Base-by-base conservation (phyloP, 2,113 vertebrate genomes). In the Microcebus tavaratra region DNA sequence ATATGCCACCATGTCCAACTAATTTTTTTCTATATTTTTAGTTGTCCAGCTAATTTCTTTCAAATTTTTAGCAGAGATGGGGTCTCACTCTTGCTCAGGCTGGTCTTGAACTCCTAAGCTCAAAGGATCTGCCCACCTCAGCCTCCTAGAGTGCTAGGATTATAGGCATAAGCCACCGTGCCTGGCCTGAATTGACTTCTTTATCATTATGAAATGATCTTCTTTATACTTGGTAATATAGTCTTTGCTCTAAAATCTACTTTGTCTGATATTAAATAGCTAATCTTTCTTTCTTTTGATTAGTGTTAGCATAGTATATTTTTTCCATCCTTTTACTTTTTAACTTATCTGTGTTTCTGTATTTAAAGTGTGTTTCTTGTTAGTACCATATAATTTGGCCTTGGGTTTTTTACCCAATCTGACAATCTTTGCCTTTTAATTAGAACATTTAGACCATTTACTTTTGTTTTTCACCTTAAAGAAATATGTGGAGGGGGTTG, bases 391-490 rank as follows among this genome's bases (percentile, higher is more conserved):
- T 87, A 90, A 93, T 90, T 87, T 91, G 61, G 39, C 67, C 65
- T 93, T 97, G 68, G 27, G 27, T 87, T 83, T 92, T 95, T 75
- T 31, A 92, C 85, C 78, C 72, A 89, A 29, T 13, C 42, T 73
- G 61, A 94, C 53, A 81, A 87, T 79, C 81, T 87, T 81, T 96
- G 59, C 42, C 73, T 91, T 91, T 85, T 95, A 94, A 86, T 89
- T 88, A 89, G 45, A 96, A 27, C 57, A 63, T 82, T 91, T 88
- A 85, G 55, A 73, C 27, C 59, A 45, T 91, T 96, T 92, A 48
- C 83, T 89, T 78, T 59, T 94, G 87, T 88, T 88, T 73, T 84
- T 90, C 39, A 90, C 76, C 81, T 96, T 89, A 79, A 90, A 88
- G 83, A 94, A 90, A 67, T 79, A 34, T 27, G 68, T 20, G 39